phyloP scores from a whole-genome alignment of 2,888 invertebrate species.

The Leptogaster cylindrica region DNA sequence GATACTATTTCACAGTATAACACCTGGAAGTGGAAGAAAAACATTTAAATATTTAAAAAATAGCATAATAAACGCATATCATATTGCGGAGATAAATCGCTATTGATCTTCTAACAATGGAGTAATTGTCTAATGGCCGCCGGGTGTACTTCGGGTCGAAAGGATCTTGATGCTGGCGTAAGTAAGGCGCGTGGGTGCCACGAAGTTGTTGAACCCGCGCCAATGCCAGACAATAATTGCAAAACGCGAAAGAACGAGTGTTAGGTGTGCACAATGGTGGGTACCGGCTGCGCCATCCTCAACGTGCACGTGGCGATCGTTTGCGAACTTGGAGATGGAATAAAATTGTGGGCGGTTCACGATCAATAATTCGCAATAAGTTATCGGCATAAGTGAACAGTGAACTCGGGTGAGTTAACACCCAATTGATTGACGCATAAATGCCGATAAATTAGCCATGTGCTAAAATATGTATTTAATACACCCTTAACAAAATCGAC shows the following conservation, averaged over 20 bases:
- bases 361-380: conserved; percentile 28
- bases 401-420: conserved; percentile 18
- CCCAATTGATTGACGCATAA: conserved; percentile 36
- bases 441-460: conserved; percentile 21
- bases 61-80: neutral
- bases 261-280: conserved; percentile 15
- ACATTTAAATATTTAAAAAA: conserved; percentile 42
- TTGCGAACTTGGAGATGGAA: conserved; percentile 18
- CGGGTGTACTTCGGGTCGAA: neutral
- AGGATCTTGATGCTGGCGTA: neutral
- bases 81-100: neutral
- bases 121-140: conserved; percentile 27
- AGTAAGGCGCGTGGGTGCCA: conserved; percentile 24
- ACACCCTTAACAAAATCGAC: conserved; percentile 20
- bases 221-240: conserved; percentile 16
- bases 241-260: conserved; percentile 3
- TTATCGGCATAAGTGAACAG: conserved; percentile 13
- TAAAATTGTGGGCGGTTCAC: conserved; percentile 33
- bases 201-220: conserved; percentile 22
- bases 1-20: conserved; percentile 92
- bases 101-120: conserved; percentile 7
- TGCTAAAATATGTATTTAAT: conserved; percentile 5
- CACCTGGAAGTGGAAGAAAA: conserved; percentile 69
- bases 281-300: neutral
- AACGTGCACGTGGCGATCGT: neutral